Conservation (phyloP, 2,797 vertebrate species). For the Psittacula derbiana region DNA sequence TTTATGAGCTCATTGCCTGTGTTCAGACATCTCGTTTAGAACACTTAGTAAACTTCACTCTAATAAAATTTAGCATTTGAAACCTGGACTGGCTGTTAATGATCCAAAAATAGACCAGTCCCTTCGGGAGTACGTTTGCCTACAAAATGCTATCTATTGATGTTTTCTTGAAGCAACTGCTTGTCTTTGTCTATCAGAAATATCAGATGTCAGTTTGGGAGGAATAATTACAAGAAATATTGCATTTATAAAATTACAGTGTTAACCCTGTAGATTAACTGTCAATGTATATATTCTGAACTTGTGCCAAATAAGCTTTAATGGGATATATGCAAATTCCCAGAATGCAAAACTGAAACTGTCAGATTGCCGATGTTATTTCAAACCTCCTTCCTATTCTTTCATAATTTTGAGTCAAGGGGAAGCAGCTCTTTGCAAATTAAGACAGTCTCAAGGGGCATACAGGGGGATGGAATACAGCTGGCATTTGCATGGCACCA, state of each 20-base stretch:
- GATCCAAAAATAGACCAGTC: slow-evolving; percentile 59
- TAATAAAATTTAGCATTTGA: slow-evolving; percentile 68
- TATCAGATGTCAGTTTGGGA: slow-evolving; percentile 63
- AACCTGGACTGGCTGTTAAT: slow-evolving; percentile 57
- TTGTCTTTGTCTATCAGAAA: slow-evolving; percentile 67
- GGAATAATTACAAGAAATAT: slow-evolving; percentile 65
- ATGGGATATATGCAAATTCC: slow-evolving; percentile 74
- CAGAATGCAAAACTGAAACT: slow-evolving; percentile 58
- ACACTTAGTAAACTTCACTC: slow-evolving; percentile 54
- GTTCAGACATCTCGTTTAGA: slow-evolving; percentile 36
- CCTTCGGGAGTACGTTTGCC: slow-evolving; percentile 38
- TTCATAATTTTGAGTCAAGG: slow-evolving; percentile 60
- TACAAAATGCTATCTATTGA: slow-evolving; percentile 47
- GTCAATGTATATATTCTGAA: slow-evolving; percentile 66
- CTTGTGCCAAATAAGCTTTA: slow-evolving; percentile 60
- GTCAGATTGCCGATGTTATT: slow-evolving; percentile 64
- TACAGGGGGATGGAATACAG: not conserved
- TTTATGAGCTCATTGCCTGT: slow-evolving; percentile 55
- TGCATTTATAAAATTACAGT: slow-evolving; percentile 62
- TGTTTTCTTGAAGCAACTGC: slow-evolving; percentile 61
- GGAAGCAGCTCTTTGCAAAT: slow-evolving; percentile 37
- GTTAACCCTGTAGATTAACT: slow-evolving; percentile 71
- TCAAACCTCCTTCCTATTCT: slow-evolving; percentile 52
- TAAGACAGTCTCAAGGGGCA: slow-evolving; percentile 3
- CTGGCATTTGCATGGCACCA: slow-evolving; percentile 28